These are phyloP conservation scores for Paguma larvata DNA, from an alignment of 2,797 vertebrate species.

Conservation along the genomic window DNA sequence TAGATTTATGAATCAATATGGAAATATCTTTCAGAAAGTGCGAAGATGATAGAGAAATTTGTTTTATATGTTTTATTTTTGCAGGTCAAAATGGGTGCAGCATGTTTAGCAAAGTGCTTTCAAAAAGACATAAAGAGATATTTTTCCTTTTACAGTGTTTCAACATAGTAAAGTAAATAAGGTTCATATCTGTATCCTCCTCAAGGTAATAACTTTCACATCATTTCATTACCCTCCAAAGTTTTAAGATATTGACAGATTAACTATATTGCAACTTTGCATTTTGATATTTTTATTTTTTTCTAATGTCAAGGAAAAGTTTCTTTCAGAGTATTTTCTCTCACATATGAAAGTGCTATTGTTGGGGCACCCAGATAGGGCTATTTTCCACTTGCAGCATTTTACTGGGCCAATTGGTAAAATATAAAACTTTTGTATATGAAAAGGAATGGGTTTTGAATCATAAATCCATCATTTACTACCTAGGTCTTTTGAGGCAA, in stretches of 20 bases:
- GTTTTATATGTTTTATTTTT: neutral
- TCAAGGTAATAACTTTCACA: neutral
- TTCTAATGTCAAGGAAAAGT: neutral
- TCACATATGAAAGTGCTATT: neutral
- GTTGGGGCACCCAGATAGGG: rapidly evolving
- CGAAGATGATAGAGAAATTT: neutral
- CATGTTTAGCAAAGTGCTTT: neutral
- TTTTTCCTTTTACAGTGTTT: neutral
- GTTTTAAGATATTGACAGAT: neutral
- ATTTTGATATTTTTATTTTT: slow-evolving; percentile 18
- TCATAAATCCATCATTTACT: neutral
- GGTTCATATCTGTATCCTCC: neutral
- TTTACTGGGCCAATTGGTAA: neutral
- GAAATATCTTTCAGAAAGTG: neutral
- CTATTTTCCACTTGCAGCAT: neutral
- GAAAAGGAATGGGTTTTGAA: neutral
- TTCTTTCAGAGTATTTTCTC: neutral
- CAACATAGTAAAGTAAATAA: neutral
- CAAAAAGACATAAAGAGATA: neutral
- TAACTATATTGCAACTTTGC: neutral
- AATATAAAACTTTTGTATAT: neutral
- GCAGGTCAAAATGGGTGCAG: neutral
- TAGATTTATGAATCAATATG: neutral
- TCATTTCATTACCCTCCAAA: neutral
- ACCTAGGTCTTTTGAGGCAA: neutral